Conservation (phyloP, 2,113 vertebrate species). For the Marmota monax region DNA sequence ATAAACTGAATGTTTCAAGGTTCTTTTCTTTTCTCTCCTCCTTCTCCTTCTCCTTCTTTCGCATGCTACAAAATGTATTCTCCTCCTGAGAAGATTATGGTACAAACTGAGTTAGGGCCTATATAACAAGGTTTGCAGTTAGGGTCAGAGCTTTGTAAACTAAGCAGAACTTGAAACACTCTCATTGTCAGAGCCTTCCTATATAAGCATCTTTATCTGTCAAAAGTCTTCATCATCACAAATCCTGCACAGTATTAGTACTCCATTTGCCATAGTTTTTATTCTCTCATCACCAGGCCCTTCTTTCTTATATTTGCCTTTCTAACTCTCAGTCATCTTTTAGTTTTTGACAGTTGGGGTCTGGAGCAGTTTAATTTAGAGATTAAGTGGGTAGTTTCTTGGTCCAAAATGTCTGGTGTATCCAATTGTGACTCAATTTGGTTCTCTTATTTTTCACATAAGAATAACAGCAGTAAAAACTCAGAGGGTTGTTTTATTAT, state of each 20-base stretch:
- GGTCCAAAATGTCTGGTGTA: neutral
- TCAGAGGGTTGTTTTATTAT: neutral
- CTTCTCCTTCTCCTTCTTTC: neutral
- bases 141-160: neutral
- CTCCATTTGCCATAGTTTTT: neutral
- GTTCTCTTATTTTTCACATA: slow-evolving; percentile 6
- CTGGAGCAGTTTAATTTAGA: neutral
- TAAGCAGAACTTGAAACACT: neutral
- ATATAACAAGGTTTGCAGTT: neutral
- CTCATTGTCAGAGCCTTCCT: neutral
- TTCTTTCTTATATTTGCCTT: neutral
- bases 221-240: neutral
- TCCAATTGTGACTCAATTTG: neutral
- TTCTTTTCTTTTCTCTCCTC: no score
- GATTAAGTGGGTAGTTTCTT: neutral
- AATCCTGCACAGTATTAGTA: neutral
- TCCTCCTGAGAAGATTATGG: neutral
- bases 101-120: neutral
- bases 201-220: neutral
- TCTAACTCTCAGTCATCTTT: neutral
- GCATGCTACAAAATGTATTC: neutral
- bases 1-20: neutral
- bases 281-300: neutral
- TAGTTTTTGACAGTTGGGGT: neutral
- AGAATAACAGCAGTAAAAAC: neutral